These are phyloP conservation scores for Oryzias dopingdopingensis DNA, from an alignment of 2,797 vertebrate species.

Conservation along the genomic window DNA sequence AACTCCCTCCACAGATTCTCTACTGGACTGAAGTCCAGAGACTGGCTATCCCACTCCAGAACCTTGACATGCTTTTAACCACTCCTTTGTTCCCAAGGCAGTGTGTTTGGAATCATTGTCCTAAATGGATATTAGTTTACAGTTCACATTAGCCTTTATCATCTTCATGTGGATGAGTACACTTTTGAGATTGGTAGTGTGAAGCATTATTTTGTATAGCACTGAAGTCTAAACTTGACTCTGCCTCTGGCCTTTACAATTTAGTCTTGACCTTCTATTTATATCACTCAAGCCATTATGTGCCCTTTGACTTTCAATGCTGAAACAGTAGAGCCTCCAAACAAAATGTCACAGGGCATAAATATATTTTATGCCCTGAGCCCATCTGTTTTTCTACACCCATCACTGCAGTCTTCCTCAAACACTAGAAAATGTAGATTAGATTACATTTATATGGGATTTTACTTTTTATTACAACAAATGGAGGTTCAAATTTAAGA, in stretches of 20 bases:
- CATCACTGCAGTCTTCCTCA: slow-evolving; percentile 19
- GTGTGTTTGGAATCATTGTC: too few relatives aligned
- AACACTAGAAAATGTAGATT: slow-evolving; percentile 1
- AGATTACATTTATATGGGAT: neutral
- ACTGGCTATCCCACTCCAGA: too few relatives aligned
- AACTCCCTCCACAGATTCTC: too few relatives aligned
- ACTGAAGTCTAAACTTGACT: slow-evolving; percentile 65
- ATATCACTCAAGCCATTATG: slow-evolving; percentile 75
- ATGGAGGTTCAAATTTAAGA: neutral
- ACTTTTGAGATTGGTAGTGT: slow-evolving; percentile 42
- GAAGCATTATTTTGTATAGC: slow-evolving; percentile 58
- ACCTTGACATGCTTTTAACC: too few relatives aligned
- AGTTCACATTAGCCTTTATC: slow-evolving; percentile 4
- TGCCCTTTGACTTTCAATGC: slow-evolving; percentile 79
- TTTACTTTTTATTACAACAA: neutral
- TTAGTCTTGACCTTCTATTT: slow-evolving; percentile 80
- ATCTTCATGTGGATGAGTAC: slow-evolving; percentile 9
- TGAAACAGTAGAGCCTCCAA: slow-evolving; percentile 81
- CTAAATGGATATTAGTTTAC: neutral
- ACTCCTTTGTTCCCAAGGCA: too few relatives aligned
- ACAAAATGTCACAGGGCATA: slow-evolving; percentile 84
- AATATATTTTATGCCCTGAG: slow-evolving; percentile 60
- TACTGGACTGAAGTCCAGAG: too few relatives aligned
- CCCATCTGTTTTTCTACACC: slow-evolving; percentile 45
- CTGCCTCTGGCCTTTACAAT: slow-evolving; percentile 74